These are phyloP conservation scores for Temnothorax nylanderi DNA, from an alignment of 1,140 invertebrate genomes.

Conservation along the genomic window DNA sequence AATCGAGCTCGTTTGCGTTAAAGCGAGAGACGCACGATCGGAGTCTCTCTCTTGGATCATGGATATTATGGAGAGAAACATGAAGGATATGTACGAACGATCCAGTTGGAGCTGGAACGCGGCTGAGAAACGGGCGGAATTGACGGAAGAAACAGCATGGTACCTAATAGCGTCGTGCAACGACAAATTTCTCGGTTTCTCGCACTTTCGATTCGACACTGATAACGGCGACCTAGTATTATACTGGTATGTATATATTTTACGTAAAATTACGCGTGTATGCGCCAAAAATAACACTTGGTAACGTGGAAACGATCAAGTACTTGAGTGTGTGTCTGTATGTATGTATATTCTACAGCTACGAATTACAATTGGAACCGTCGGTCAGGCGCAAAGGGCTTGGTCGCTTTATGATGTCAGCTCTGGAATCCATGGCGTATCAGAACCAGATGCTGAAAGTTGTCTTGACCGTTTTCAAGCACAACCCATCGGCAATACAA, in stretches of 20 bases:
- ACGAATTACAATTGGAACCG: constrained; percentile 93
- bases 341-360: constrained; percentile 85
- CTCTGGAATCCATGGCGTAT: constrained; percentile 91
- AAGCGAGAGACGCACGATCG: constrained; percentile 81
- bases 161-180: constrained; percentile 87
- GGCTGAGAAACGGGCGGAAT: constrained; percentile 87
- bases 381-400: constrained; percentile 89
- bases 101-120: constrained; percentile 89
- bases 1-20: constrained; percentile 83
- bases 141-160: constrained; percentile 88
- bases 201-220: constrained; percentile 94
- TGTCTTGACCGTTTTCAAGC: constrained; percentile 92
- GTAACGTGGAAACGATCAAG: constrained; percentile 7
- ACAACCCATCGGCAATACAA: constrained; percentile 88
- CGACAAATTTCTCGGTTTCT: constrained; percentile 88
- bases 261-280: not conserved
- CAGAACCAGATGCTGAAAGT: constrained; percentile 92
- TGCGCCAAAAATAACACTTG: not conserved
- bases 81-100: constrained; percentile 87
- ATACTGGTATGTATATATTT: constrained; percentile 89
- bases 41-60: constrained; percentile 87
- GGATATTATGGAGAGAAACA: constrained; percentile 88
- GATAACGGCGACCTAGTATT: constrained; percentile 92
- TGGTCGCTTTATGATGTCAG: constrained; percentile 93
- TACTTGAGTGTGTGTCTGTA: not conserved